Base-by-base conservation (phyloP, 2,888 invertebrate genomes). In the Villa cingulata region DNA sequence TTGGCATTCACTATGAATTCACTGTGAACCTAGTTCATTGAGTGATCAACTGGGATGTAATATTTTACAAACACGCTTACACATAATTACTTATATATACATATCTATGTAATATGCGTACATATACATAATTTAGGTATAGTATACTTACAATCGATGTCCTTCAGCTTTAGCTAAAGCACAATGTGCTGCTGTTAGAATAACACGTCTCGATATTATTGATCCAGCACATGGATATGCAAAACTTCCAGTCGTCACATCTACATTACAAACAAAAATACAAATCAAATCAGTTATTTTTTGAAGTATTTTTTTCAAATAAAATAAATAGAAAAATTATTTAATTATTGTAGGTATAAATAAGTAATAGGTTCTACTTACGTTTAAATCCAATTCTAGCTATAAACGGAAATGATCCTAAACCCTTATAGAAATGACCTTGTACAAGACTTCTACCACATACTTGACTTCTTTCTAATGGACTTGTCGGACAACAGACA, bases 171-270 rank as follows among this genome's bases (percentile, higher is more conserved):
- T 83, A 1, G 84, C 85, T 45, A 86, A 63, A 2, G 85, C 86
- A 61, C 86, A 86, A 59, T 86, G 84, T 0, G 85, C 86, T 0
- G 86, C 85, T 0, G 86, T 86, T 34, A 86, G 63, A 37, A 86
- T 73, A 70, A 68, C 67, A n/a, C 70, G 62, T 7, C 72, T 72
- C 1, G 74, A 72, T 46, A 86, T 75, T 18, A 86, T 81, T 1
- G 83, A 81, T 3, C 86, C 86, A 41, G 79, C 78, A 60, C 86
- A 86, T 2, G 86, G 83, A 63, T 81, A 85, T 39, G 81, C 78
- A 38, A 80, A 75, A 51, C 77, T 79, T 4, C 82, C 81, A 1
- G 75, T 78, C 5, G 76, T 74, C 43, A 76, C 72, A 60, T 83
- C 86, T 86, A 61, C 40, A 72, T 68, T 54, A 45, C 45, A 53